phyloP scores from a whole-genome alignment of 2,113 vertebrate genomes.

The Tautogolabrus adspersus region DNA sequence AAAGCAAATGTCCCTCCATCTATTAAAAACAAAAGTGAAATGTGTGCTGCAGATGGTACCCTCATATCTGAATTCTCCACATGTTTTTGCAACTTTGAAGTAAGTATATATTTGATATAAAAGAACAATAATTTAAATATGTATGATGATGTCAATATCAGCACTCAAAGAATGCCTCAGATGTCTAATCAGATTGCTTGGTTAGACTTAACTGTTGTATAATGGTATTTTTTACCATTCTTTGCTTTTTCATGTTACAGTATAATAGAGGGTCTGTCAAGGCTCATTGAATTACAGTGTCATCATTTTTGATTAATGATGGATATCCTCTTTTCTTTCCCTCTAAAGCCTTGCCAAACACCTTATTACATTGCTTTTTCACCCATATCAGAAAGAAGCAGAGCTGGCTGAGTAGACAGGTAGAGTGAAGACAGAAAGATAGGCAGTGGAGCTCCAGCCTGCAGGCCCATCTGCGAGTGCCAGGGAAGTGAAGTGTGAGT shows the following conservation, averaged over 20 bases:
- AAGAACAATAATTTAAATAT: neutral
- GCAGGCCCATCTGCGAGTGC: conserved; percentile 62
- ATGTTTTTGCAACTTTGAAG: neutral
- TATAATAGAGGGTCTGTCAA: conserved; percentile 5
- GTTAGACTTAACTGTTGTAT: neutral
- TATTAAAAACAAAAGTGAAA: neutral
- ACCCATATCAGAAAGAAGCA: conserved; percentile 34
- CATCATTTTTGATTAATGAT: conserved; percentile 46
- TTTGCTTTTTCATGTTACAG: neutral
- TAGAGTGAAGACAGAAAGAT: conserved; percentile 56
- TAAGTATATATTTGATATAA: neutral
- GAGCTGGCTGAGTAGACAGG: conserved; percentile 45
- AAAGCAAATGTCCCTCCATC: neutral
- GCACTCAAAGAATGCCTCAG: no score
- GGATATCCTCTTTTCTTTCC: conserved; percentile 14
- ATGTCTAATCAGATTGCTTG: no score
- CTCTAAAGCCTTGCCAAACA: conserved; percentile 36
- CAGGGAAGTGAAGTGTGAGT: conserved; percentile 66
- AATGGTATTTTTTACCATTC: neutral
- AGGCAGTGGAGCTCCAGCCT: conserved; percentile 56
- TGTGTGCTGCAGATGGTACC: conserved; percentile 6
- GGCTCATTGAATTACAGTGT: neutral
- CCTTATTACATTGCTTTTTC: conserved; percentile 46
- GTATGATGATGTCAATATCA: neutral
- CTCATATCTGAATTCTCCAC: neutral